Evolutionary conservation across 2,888 invertebrate species (phyloP), one percentile per base, ranked within the genome.

Genomic region (Thereva nobilitata): DNA sequence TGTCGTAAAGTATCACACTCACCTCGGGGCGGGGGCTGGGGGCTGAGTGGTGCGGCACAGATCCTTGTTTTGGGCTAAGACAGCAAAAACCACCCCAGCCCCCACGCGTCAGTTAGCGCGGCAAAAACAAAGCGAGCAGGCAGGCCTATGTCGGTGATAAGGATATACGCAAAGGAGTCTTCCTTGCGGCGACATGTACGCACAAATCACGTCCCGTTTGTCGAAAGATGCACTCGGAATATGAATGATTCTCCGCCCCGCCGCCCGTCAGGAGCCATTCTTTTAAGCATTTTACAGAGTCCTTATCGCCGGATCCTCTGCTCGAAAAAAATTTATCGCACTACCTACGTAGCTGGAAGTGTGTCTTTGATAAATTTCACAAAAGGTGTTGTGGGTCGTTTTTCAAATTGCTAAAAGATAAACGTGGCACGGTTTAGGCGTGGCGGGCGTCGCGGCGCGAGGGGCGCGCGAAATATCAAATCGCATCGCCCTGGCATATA

Each of bases 151-250:
- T 23, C 23, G 23, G 23, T 49, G 52, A 42, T 35, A 50, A 50
- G 23, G 52, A 63, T 41, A 10, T n/a, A 50, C 40, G 41, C 52
- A 52, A 50, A 34, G 38, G 12, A 35, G 12, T 59, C 47, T 38
- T 38, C 41, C 68, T 66, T 55, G 45, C 34, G 66, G 68, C 68
- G 65, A 68, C 64, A 68, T 59, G 59, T 66, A 68, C 68, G 68
- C 68, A 68, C 68, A 66, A 68, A 68, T 68, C 68, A 68, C 68
- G 68, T 68, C 57, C 57, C 66, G 52, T 59, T 59, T 64, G 66
- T 57, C 66, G 68, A 68, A 66, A 68, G 66, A 68, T 68, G 68
- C 68, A 68, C 66, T 57, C 57, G 45, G 66, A 68, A 68, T 68
- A 68, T 68, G 68, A 68, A 68, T 68, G 66, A 68, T 66, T 59